A percentile compares a stretch with the other conserved stretches of the same genome.
Conservation (phyloP, 2,888 invertebrate species). For the Octonoba sinensis region DNA sequence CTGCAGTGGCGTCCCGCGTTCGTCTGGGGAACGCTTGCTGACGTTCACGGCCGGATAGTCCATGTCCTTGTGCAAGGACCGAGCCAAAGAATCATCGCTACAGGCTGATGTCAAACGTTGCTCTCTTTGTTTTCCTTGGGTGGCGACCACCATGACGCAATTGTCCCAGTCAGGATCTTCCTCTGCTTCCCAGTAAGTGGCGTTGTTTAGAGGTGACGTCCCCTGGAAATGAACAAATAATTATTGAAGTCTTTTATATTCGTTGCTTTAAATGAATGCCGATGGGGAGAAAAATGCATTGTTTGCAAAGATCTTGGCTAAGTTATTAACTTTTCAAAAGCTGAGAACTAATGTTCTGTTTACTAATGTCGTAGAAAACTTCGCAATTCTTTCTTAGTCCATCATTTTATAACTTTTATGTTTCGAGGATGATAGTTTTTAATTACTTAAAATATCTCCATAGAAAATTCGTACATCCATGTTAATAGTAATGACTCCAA, state of each 20-base stretch:
- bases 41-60: conserved; percentile 53
- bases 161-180: conserved; percentile 60
- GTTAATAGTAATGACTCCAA: too few relatives aligned
- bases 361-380: too few relatives aligned
- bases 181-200: conserved; percentile 56
- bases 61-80: conserved; percentile 55
- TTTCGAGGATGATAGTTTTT: too few relatives aligned
- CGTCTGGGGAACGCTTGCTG: conserved; percentile 36
- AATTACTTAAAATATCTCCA: too few relatives aligned
- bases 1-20: conserved; percentile 1
- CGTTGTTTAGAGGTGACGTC: conserved; percentile 54
- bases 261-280: neutral
- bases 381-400: too few relatives aligned
- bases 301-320: neutral
- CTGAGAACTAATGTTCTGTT: too few relatives aligned
- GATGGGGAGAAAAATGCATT: neutral
- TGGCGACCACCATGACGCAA: conserved; percentile 57
- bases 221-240: neutral
- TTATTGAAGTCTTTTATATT: neutral
- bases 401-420: too few relatives aligned
- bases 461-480: too few relatives aligned
- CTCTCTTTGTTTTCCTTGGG: conserved; percentile 11
- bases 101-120: conserved; percentile 17
- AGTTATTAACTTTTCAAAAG: too few relatives aligned
- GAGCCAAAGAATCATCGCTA: conserved; percentile 45